Evolutionary conservation across 2,797 vertebrate genomes (phyloP), one percentile per base, ranked within the genome.

Genomic region (Fringilla coelebs): DNA sequence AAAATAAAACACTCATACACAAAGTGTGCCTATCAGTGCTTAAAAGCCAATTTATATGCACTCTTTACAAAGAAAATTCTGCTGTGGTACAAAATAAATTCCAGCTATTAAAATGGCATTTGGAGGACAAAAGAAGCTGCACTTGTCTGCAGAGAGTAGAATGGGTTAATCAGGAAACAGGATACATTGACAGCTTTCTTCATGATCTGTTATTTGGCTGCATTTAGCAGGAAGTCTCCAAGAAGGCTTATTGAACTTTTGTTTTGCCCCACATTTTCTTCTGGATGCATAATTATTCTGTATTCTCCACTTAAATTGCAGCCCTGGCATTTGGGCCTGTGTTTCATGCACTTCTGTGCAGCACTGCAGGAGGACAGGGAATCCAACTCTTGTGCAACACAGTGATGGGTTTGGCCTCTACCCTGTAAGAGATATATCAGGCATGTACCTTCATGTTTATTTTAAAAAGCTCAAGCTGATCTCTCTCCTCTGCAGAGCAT

Each of bases 1-100:
- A 63, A 90, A 89, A 87, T 72, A 91, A 94, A 87, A 25, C 24
- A 87, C 43, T 34, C 15, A 45, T 75, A 18, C 49, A 85, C 26
- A 26, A 78, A 85, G 34, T 52, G 17, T 21, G 3, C 48, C 31
- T 74, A 22, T 51, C 16, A 36, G 40, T 68, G 31, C 52, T 91
- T 88, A 82, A 76, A 84, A 91, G 29, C 4, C 19, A 34, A 67
- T 88, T 90, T 85, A 85, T 65, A 76, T 32, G 45, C 3, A 1
- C 34, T 52, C 20, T 74, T 76, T 67, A 26, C 21, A 54, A 74
- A 80, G 31, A 51, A 89, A 84, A 81, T 65, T 88, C 48, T 51
- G 26, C 16, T 43, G 11, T 38, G 11, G 22, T 40, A 48, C 17
- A 72, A 82, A 80, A 90, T 55, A 48, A 65, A 72, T 89, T 74